Evolutionary conservation across 2,888 invertebrate genomes (phyloP).

Genomic region (Epirrita christyi): DNA sequence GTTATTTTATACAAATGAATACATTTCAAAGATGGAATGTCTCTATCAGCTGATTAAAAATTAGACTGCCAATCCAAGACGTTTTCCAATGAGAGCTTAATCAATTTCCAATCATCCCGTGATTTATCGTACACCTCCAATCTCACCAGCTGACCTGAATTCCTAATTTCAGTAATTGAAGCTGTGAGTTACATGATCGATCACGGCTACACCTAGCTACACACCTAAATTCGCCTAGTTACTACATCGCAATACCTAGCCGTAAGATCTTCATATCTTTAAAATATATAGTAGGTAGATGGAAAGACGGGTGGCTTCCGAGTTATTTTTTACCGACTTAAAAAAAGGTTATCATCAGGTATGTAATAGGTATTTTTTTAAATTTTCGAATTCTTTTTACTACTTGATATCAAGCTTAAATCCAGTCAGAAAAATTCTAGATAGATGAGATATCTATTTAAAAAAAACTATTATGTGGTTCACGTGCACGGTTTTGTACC

Average conservation of each 20-base stretch:
- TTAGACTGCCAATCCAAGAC: constrained; percentile 16
- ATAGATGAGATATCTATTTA: no score
- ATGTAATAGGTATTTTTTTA: no score
- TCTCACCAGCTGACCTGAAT: constrained; percentile 35
- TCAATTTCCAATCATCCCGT: constrained; percentile 32
- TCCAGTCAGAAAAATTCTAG: no score
- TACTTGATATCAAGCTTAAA: no score
- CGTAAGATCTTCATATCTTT: no score
- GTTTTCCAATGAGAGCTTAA: constrained; percentile 28
- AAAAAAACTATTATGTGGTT: no score
- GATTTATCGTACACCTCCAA: constrained; percentile 33
- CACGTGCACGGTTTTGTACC: no score
- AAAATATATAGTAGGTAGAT: no score
- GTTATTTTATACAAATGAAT: no score
- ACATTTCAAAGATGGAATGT: background rate
- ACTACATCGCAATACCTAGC: background rate
- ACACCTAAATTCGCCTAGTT: background rate
- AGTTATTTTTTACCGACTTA: background rate
- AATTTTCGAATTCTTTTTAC: no score
- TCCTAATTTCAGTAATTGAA: constrained; percentile 36
- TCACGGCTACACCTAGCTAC: constrained; percentile 6
- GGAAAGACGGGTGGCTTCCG: background rate
- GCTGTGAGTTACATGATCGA: constrained; percentile 31
- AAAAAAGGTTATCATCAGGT: background rate
- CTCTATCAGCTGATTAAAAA: constrained; percentile 12